Base-by-base conservation (phyloP, 2,797 vertebrate species). In the Tamandua tetradactyla region DNA sequence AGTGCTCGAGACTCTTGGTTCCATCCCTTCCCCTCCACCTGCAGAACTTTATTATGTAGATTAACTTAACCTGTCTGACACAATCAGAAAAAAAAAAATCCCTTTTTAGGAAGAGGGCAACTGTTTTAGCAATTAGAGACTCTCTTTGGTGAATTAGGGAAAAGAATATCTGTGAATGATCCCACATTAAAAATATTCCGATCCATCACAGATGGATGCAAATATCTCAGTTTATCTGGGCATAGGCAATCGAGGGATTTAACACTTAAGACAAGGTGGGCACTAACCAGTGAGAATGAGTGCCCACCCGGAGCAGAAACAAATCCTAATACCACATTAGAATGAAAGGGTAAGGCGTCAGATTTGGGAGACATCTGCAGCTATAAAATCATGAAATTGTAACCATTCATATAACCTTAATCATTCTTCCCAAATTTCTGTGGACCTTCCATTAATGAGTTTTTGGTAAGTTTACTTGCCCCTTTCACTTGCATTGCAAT, bases 151-250 rank as follows among this genome's bases (percentile, higher is more conserved):
- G 61, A 89, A 15, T 37, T 25, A 23, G 44, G 42, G 9, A 42
- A 23, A 8, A 44, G 68, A 14, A 57, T 20, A 59, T 20, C 20
- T 62, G 13, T 37, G 15, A 49, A 35, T 2, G 2, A 32, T 17
- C 18, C 62, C 7, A 1, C 22, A 5, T 23, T 62, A 35, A 14
- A 7, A 44, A 14, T 3, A 0, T 1, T 59, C 22, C 2, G 0
- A 20, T 20, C 42, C 12, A 0, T 23, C 4, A 0, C 0, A 0
- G 9, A 14, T 30, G 25, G 27, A 40, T 42, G 22, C 1, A 17
- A 10, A 17, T 30, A 0, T 7, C 13, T 87, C 30, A 0, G 10
- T 18, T 23, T 32, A 22, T 27, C 14, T 27, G 69, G 47, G 30
- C 30, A 2, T 2, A 22, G 66, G 27, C 17, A 49, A 42, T 23